Percentiles rank a stretch among this genome's conserved stretches.
Conservation (phyloP, 2,113 vertebrate species). For the Poecilia latipinna region DNA sequence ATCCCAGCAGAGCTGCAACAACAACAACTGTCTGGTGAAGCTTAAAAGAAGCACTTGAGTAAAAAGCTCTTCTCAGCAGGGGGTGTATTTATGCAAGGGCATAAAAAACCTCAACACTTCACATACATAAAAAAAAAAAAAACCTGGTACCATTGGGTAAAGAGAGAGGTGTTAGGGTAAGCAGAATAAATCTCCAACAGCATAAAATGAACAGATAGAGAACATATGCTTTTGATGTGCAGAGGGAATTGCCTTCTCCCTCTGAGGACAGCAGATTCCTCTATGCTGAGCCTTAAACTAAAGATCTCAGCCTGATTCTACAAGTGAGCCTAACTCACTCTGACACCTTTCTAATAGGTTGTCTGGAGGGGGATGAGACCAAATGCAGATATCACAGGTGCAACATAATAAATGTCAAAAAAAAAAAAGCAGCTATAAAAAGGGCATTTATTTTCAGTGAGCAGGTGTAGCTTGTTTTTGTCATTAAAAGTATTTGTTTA, state of each 20-base stretch:
- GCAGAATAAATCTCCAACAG: neutral
- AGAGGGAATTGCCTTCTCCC: neutral
- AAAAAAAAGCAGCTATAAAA: neutral
- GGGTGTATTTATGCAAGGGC: constrained; percentile 3
- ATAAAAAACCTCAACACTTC: constrained; percentile 4
- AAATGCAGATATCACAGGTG: constrained; percentile 25
- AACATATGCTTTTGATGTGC: constrained; percentile 17
- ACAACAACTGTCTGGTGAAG: constrained; percentile 11
- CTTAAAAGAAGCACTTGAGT: constrained; percentile 5
- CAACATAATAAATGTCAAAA: constrained; percentile 11
- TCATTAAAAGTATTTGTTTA: neutral
- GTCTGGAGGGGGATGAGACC: constrained; percentile 4
- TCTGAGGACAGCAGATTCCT: constrained; percentile 6
- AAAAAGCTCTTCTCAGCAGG: neutral
- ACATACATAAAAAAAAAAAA: constrained; percentile 25
- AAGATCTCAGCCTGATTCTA: constrained; percentile 43
- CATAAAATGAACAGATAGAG: neutral
- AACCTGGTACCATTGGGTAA: neutral
- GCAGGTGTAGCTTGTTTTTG: constrained; percentile 2
- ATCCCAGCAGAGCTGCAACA: constrained; percentile 27
- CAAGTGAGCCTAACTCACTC: constrained; percentile 50
- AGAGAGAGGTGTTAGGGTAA: neutral
- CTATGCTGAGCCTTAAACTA: constrained; percentile 1
- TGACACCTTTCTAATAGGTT: constrained; percentile 52
- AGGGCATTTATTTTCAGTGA: neutral